phyloP scores from a whole-genome alignment of 2,113 vertebrate species.

The Phyllostomus discolor region DNA sequence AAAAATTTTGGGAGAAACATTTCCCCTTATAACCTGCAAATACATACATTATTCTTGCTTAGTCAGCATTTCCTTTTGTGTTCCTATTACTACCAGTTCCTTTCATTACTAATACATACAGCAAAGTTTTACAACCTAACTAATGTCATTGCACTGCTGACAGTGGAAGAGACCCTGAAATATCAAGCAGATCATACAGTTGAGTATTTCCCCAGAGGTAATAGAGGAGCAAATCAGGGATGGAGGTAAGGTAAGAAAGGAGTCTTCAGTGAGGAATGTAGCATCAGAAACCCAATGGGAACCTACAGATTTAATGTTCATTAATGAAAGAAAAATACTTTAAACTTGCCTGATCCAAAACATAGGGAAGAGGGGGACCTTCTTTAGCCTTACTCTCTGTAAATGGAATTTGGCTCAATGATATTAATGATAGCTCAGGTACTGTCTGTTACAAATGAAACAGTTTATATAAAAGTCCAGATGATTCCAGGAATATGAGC shows the following conservation, averaged over 20 bases:
- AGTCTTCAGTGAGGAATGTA: neutral
- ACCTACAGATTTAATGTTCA: slow-evolving; percentile 31
- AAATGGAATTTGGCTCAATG: neutral
- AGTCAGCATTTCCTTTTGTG: slow-evolving; percentile 72
- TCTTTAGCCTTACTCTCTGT: neutral
- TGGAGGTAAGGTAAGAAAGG: neutral
- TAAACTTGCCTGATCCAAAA: slow-evolving; percentile 6
- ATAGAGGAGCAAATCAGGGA: neutral
- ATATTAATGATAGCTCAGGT: slow-evolving; percentile 2
- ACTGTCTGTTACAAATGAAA: slow-evolving; percentile 6
- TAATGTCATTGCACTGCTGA: slow-evolving; percentile 72
- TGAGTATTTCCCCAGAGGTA: slow-evolving; percentile 16
- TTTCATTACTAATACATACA: slow-evolving; percentile 67
- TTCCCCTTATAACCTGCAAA: slow-evolving; percentile 63
- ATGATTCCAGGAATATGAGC: neutral
- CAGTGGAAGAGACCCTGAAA: slow-evolving; percentile 60
- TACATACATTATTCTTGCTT: slow-evolving; percentile 75
- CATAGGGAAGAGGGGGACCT: neutral
- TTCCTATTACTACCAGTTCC: slow-evolving; percentile 73
- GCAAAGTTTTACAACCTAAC: slow-evolving; percentile 65
- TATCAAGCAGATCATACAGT: slow-evolving; percentile 30
- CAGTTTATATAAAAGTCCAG: neutral
- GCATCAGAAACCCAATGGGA: neutral
- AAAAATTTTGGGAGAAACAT: slow-evolving; percentile 72
- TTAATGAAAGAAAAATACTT: slow-evolving; percentile 37